Conservation (phyloP, 2,113 vertebrate genomes). For the Nesoenas mayeri region DNA sequence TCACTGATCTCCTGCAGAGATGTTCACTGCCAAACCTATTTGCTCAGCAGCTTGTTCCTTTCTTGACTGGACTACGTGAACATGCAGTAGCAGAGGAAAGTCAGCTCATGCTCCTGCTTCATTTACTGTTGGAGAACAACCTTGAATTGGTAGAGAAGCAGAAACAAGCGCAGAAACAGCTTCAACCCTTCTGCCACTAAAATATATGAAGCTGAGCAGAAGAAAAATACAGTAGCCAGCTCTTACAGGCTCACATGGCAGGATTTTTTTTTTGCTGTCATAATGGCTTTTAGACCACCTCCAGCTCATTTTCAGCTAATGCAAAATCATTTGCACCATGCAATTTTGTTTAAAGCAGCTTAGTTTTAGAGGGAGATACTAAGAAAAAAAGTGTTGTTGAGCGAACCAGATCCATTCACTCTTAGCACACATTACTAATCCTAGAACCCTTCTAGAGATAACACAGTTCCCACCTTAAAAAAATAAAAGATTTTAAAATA, state of each 20-base stretch:
- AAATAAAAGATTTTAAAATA: slow-evolving; percentile 40
- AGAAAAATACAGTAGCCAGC: neutral
- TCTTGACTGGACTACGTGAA: neutral
- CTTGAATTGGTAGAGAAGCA: neutral
- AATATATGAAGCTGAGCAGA: neutral
- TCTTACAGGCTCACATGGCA: neutral
- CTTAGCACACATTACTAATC: neutral
- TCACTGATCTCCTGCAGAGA: neutral
- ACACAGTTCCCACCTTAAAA: neutral
- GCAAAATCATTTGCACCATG: neutral
- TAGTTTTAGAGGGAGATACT: neutral
- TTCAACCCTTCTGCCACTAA: neutral
- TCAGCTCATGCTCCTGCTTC: neutral
- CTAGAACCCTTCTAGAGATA: neutral
- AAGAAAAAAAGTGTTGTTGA: neutral
- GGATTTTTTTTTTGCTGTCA: neutral
- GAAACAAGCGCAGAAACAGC: neutral
- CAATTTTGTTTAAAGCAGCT: neutral
- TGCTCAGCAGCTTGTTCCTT: neutral
- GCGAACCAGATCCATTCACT: neutral
- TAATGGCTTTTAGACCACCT: neutral
- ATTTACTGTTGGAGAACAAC: neutral
- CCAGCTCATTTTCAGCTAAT: neutral
- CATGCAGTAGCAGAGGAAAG: neutral
- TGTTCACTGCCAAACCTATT: neutral